These are phyloP conservation scores for Saccostrea glomerata DNA, from an alignment of 1,140 invertebrate genomes.

Conservation along the genomic window DNA sequence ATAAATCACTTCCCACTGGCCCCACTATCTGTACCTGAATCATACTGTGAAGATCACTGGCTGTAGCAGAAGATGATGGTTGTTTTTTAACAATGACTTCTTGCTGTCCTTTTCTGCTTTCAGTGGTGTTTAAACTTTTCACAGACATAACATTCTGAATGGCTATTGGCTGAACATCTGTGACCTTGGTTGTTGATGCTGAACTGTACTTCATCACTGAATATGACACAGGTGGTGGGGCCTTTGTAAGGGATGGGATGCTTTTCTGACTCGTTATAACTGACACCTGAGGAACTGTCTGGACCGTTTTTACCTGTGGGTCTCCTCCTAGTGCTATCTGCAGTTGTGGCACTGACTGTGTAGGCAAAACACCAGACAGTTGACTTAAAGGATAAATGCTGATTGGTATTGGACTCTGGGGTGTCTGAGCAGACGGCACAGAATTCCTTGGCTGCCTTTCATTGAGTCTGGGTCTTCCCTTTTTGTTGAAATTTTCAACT, in stretches of 20 bases:
- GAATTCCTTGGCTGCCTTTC: background rate
- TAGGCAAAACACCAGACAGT: background rate
- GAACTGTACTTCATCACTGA: background rate
- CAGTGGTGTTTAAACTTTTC: background rate
- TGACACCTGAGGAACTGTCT: background rate
- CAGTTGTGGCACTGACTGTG: background rate
- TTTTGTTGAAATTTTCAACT: background rate
- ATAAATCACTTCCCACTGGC: background rate
- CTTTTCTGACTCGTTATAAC: background rate
- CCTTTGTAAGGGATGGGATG: background rate
- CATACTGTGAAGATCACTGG: slow-evolving; percentile 11
- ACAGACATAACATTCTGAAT: slow-evolving; percentile 26
- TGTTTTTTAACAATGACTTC: background rate
- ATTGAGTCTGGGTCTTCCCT: background rate
- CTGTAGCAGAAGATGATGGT: background rate
- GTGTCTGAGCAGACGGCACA: background rate
- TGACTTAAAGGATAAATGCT: slow-evolving; percentile 8
- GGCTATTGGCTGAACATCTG: background rate
- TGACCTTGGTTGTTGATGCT: background rate
- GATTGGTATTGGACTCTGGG: background rate
- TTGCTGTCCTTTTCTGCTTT: background rate
- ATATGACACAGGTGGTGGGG: background rate
- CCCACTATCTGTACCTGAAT: slow-evolving; percentile 41
- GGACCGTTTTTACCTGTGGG: background rate
- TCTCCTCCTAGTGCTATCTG: background rate